Evolutionary conservation across 2,113 vertebrate species (phyloP), one percentile per base, ranked within the genome.

Genomic region (Drymodes brunneopygia): DNA sequence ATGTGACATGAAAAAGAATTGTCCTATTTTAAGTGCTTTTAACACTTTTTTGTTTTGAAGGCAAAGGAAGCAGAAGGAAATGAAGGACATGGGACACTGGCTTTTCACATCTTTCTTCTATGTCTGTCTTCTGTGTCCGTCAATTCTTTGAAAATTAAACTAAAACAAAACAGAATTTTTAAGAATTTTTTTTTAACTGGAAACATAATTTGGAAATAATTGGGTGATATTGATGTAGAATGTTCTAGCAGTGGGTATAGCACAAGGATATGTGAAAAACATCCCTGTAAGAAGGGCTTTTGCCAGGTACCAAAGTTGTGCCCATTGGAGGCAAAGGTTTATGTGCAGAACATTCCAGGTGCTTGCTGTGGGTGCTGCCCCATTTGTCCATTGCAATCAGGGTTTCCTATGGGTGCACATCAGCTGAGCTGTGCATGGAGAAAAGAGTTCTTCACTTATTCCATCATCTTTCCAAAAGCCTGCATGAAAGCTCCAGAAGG

Each of bases 311-410:
- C 42, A 27, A 61, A 48, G 24, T 12, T 48, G 8, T 42, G 23
- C 17, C 23, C 3, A 1, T 14, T 29, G 9, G 13, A 58, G 48
- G 23, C 19, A 44, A 15, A 0, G 1, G 15, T n/a, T 40, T 40
- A 4, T 19, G 9, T 15, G 11, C 51, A 53, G 31, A 35, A 47
- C 0, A 0, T 12, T 90, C 31, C 47, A 18, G 21, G 18, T 70
- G 18, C 5, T 56, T 75, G 28, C 23, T 33, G 0, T 42, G 45
- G 21, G 7, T 29, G 12, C 27, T 57, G 4, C 7, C 3, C 10
- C 9, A 7, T 57, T 56, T 38, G 17, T 28, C 42, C 14, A 17
- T 6, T 44, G 17, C 18, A 33, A 62, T 12, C 12, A 17, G 53
- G 36, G 15, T 3, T 71, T 71, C 47, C 18, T 56, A 2, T 12